Evolutionary conservation across 2,888 invertebrate genomes (phyloP).

Genomic region (Parnassius mnemosyne): DNA sequence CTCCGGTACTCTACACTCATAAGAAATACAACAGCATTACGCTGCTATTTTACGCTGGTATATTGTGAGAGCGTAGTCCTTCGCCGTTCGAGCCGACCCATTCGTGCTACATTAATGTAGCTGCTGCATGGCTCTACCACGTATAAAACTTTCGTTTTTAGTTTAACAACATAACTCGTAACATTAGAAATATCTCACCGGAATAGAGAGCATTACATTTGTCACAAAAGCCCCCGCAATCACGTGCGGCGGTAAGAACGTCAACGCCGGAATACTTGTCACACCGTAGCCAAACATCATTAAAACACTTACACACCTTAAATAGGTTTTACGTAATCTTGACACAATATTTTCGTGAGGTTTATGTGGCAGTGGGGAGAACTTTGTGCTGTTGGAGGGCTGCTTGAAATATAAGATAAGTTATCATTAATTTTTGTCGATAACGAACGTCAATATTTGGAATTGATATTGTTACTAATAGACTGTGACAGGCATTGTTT

Average conservation of each 20-base stretch:
- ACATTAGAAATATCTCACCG: conserved; percentile 14
- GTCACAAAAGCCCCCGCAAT: conserved; percentile 11
- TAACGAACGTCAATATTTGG: conserved; percentile 4
- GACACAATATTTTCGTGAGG: conserved; percentile 7
- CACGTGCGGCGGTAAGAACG: conserved; percentile 11
- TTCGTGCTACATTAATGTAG: too few relatives aligned
- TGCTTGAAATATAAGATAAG: conserved; percentile 20
- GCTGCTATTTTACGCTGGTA: too few relatives aligned
- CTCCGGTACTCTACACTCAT: too few relatives aligned
- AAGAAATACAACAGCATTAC: too few relatives aligned
- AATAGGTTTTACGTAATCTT: conserved; percentile 11
- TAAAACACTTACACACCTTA: background rate
- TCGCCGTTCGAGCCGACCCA: too few relatives aligned
- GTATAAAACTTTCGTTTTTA: background rate
- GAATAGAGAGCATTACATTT: conserved; percentile 21
- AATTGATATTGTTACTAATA: background rate
- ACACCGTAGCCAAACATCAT: conserved; percentile 18
- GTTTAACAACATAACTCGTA: background rate
- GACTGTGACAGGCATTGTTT: background rate
- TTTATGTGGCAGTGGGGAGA: conserved; percentile 4
- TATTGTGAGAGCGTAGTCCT: too few relatives aligned
- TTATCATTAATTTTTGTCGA: conserved; percentile 14
- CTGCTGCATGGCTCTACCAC: too few relatives aligned
- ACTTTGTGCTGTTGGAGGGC: conserved; percentile 10
- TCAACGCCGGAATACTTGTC: conserved; percentile 8